These are phyloP conservation scores for Musca vetustissima DNA, from an alignment of 1,140 invertebrate genomes.

Conservation along the genomic window DNA sequence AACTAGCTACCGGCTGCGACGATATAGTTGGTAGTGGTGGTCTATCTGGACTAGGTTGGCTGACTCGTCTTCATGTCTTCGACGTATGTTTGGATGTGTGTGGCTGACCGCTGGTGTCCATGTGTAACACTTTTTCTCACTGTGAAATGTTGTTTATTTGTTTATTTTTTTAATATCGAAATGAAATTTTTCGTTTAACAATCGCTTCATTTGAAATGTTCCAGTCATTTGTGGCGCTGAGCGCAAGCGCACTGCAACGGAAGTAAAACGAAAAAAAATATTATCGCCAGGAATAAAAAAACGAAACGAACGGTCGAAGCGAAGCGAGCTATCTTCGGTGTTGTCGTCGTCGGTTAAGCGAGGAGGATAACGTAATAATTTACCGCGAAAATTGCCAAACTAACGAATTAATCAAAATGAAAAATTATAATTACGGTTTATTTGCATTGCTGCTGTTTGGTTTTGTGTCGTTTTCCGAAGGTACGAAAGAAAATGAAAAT, in stretches of 20 bases:
- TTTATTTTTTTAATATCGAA: no score
- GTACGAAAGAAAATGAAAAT: conserved; percentile 35
- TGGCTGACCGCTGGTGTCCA: background rate
- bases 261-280: no score
- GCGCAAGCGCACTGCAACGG: conserved; percentile 8
- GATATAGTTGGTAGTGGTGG: no score
- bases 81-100: no score
- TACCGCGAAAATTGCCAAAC: background rate
- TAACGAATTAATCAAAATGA: conserved; percentile 36
- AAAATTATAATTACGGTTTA: conserved; percentile 33
- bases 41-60: no score
- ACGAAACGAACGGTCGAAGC: conserved; percentile 11
- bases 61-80: no score
- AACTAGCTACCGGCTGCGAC: no score
- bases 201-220: conserved; percentile 12
- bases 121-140: conserved; percentile 17
- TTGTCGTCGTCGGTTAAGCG: background rate
- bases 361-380: background rate
- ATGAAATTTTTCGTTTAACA: conserved; percentile 22
- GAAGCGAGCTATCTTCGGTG: conserved; percentile 28
- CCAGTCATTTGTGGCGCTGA: conserved; percentile 10
- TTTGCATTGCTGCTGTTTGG: conserved; percentile 36
- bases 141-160: conserved; percentile 11
- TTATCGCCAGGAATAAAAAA: conserved; percentile 44
- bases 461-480: conserved; percentile 51